phyloP scores from a whole-genome alignment of 2,113 vertebrate genomes.

The Chloropsis cyanopogon region DNA sequence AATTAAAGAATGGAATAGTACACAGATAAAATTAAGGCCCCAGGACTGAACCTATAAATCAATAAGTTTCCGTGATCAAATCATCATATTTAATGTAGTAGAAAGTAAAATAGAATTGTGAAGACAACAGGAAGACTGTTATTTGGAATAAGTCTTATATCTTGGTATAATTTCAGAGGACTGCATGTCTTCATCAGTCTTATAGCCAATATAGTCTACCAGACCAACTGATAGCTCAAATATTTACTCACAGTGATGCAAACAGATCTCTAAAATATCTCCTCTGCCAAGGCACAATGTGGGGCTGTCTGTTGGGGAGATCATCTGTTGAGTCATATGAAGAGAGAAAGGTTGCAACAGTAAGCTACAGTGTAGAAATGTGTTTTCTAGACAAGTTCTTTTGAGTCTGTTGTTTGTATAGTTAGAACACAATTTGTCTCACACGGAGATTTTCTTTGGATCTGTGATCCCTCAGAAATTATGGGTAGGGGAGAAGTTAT shows the following conservation, averaged over 20 bases:
- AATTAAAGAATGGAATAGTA: background rate
- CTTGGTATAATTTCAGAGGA: background rate
- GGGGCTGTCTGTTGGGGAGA: background rate
- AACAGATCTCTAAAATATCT: background rate
- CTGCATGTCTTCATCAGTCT: background rate
- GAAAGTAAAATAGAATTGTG: background rate
- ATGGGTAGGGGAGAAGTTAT: background rate
- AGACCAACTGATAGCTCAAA: background rate
- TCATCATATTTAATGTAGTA: background rate
- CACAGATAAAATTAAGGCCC: background rate
- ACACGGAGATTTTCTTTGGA: background rate
- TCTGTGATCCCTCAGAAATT: background rate
- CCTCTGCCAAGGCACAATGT: background rate
- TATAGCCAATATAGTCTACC: background rate
- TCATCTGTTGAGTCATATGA: background rate
- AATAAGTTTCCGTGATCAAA: background rate
- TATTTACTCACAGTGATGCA: constrained; percentile 1
- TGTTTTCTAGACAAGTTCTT: background rate
- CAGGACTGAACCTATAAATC: background rate
- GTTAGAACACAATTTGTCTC: background rate
- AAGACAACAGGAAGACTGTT: background rate
- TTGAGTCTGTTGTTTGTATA: background rate
- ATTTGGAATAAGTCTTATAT: background rate
- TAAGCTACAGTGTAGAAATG: background rate
- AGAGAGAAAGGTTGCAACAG: background rate